phyloP scores from a whole-genome alignment of 1,140 invertebrate species.

The Panulirus ornatus region DNA sequence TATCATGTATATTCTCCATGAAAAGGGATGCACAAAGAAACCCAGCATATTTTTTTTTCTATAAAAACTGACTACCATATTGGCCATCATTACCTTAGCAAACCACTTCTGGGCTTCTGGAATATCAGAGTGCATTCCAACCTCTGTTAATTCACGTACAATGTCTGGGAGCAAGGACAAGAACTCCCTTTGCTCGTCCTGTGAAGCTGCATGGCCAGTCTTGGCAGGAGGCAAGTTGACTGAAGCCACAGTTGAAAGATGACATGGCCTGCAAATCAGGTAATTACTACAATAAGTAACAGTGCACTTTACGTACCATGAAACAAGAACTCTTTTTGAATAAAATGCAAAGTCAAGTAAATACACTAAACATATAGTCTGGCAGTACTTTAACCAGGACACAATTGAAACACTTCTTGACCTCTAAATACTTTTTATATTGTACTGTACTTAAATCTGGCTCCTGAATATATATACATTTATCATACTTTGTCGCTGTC shows the following conservation, averaged over 20 bases:
- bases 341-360: neutral
- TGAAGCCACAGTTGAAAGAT: conserved; percentile 38
- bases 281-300: neutral
- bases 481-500: too few relatives aligned
- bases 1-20: too few relatives aligned
- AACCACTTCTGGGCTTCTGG: conserved; percentile 88
- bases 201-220: conserved; percentile 82
- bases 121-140: conserved; percentile 85
- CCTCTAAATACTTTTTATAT: neutral
- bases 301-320: neutral
- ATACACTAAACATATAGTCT: neutral
- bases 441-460: too few relatives aligned
- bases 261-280: conserved; percentile 9
- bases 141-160: conserved; percentile 88
- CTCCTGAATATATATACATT: too few relatives aligned
- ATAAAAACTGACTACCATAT: too few relatives aligned
- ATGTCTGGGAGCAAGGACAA: conserved; percentile 92
- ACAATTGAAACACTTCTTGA: neutral
- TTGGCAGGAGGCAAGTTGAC: conserved; percentile 80
- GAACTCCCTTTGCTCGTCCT: conserved; percentile 91
- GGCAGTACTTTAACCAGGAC: neutral
- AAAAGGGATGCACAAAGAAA: too few relatives aligned
- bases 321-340: neutral
- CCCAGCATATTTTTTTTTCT: too few relatives aligned
- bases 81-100: conserved; percentile 82